Evolutionary conservation across 2,888 invertebrate species (phyloP), one percentile per base, ranked within the genome.

Genomic region (Smittia aterrima): DNA sequence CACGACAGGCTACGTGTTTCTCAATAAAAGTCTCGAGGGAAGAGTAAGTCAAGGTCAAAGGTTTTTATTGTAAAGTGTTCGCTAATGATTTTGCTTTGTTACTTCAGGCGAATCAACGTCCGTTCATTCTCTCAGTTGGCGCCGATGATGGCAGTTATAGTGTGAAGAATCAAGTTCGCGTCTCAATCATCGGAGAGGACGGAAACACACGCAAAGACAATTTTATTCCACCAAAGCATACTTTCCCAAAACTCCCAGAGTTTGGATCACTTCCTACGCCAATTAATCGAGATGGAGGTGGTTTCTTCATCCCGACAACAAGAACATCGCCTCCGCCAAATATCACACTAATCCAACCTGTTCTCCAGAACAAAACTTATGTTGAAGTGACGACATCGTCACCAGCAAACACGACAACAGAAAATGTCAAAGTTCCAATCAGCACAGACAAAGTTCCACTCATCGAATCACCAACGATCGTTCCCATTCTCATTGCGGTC

Each of bases 21-120:
- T 94, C 67, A 93, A 93, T 79, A 90, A 93, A 79, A 90, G 92
- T 0, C 85, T 95, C 38, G 82, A 83, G 78, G 91, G 91, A 79
- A 87, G 90, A 85, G 94, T 94, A 84, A 87, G 86, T 82, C 38
- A 32, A 32, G 32, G 32, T 32, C 32, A 32, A 32, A 6, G 3
- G 32, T 9, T 6, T 32, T 32, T 32, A 9, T 6, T 3, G 9
- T 32, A 9, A 9, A 32, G 32, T 32, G 32, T n/a, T n/a, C n/a
- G n/a, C n/a, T n/a, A 32, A 32, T 32, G 32, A 32, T 32, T 9
- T 3, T 32, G n/a, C 9, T 32, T 32, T 6, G 9, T 32, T 32
- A 6, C 9, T 32, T 41, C 6, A 24, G 32, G 32, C 64, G 24
- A 64, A 64, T 27, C 25, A 54, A 54, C 25, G 20, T n/a, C 70